These are phyloP conservation scores for Rhopalosiphum padi DNA, from an alignment of 1,140 invertebrate species.

Conservation along the genomic window DNA sequence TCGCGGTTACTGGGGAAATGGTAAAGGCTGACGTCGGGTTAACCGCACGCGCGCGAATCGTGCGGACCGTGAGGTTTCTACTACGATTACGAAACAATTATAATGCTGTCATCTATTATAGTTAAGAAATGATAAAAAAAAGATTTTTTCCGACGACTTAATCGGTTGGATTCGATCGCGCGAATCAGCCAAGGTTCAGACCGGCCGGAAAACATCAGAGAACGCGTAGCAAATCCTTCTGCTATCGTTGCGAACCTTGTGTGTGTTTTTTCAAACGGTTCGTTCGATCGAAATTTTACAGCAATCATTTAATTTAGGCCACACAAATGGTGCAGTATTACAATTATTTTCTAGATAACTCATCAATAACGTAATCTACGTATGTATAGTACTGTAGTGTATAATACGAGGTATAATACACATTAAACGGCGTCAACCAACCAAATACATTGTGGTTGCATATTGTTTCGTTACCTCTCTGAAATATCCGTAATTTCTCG, in stretches of 20 bases:
- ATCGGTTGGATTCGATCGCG: background rate
- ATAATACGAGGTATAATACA: background rate
- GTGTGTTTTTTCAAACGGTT: background rate
- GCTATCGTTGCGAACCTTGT: background rate
- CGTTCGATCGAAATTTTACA: background rate
- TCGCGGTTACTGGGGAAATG: background rate
- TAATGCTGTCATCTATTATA: background rate
- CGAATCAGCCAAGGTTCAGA: background rate
- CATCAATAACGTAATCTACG: background rate
- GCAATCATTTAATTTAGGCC: background rate
- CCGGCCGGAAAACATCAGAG: background rate
- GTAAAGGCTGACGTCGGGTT: background rate
- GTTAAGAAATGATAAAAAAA: background rate
- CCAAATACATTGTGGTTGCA: background rate
- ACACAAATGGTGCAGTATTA: no score
- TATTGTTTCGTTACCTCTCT: background rate
- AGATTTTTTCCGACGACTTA: background rate
- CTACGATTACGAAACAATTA: conserved; percentile 8
- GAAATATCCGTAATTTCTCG: background rate
- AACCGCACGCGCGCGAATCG: background rate
- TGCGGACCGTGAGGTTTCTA: background rate
- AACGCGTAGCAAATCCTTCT: background rate
- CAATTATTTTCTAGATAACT: background rate
- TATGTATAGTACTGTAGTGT: no score
- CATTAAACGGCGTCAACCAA: background rate